These are phyloP conservation scores for Lycia hirtaria DNA, from an alignment of 2,888 invertebrate genomes.

Conservation along the genomic window DNA sequence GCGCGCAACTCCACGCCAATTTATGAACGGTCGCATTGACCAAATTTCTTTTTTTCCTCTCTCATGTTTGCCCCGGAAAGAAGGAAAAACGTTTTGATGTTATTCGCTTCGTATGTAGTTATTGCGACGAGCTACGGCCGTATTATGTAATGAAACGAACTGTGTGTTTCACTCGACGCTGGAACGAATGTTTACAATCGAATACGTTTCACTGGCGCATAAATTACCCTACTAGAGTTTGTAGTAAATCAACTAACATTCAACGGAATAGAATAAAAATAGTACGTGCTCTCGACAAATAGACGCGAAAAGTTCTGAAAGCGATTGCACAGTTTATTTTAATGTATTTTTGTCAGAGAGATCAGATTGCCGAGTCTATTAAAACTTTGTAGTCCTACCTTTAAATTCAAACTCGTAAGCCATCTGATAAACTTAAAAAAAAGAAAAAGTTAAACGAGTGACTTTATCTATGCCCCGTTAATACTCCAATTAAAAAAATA, in stretches of 20 bases:
- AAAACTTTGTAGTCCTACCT: conserved; percentile 81
- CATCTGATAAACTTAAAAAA: conserved; percentile 77
- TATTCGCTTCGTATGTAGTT: conserved; percentile 48
- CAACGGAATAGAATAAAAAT: conserved; percentile 19
- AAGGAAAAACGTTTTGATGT: conserved; percentile 62
- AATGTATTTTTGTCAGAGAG: conserved; percentile 65
- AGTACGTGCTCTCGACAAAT: conserved; percentile 28
- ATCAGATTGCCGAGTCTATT: conserved; percentile 82
- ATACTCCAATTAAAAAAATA: conserved; percentile 83
- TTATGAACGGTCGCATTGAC: conserved; percentile 74
- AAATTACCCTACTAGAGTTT: conserved; percentile 12
- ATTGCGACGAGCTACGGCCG: conserved; percentile 39
- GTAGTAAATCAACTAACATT: conserved; percentile 23
- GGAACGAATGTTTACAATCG: conserved; percentile 32
- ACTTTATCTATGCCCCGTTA: conserved; percentile 81
- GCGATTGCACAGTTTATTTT: conserved; percentile 58
- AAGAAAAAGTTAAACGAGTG: conserved; percentile 55
- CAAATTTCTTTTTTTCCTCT: conserved; percentile 66
- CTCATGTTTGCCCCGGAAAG: conserved; percentile 56
- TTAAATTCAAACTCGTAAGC: conserved; percentile 82
- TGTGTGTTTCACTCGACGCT: conserved; percentile 47
- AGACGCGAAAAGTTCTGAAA: conserved; percentile 33
- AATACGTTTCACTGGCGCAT: conserved; percentile 22
- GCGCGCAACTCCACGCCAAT: conserved; percentile 68
- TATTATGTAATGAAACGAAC: conserved; percentile 58